These are phyloP conservation scores for Platichthys stellatus DNA, from an alignment of 2,113 vertebrate genomes.

Conservation along the genomic window DNA sequence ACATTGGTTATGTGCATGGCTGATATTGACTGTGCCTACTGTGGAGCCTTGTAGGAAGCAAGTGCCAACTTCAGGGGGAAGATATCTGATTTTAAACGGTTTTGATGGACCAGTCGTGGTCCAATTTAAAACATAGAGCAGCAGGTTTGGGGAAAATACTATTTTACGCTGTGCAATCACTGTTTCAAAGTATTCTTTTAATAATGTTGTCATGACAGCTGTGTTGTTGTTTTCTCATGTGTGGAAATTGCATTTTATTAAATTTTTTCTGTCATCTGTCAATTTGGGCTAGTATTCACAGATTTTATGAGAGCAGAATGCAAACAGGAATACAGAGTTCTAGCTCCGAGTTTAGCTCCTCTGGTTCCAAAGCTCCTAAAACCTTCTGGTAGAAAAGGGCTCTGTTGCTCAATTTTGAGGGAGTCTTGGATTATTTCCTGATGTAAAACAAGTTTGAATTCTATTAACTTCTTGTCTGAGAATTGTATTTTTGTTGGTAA, in stretches of 20 bases:
- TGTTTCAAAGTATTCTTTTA: background rate
- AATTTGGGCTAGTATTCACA: no score
- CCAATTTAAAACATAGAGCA: background rate
- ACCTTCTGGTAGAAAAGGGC: no score
- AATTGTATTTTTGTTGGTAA: no score
- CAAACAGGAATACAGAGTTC: no score
- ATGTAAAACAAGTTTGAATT: no score
- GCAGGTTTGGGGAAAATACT: background rate
- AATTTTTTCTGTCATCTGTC: no score
- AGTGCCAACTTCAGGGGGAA: slow-evolving; percentile 5
- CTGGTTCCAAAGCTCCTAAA: no score
- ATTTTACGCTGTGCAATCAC: slow-evolving; percentile 6
- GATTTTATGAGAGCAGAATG: no score
- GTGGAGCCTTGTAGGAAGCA: background rate
- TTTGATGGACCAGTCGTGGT: background rate
- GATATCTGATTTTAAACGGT: background rate
- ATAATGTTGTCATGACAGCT: background rate
- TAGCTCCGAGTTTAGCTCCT: no score
- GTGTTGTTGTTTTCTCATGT: background rate
- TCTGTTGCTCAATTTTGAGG: no score
- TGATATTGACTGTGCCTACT: background rate
- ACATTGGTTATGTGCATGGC: slow-evolving; percentile 9
- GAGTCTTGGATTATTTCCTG: no score
- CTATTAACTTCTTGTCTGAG: no score
- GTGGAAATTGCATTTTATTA: background rate